phyloP scores from a whole-genome alignment of 2,113 vertebrate genomes.

The Tautogolabrus adspersus region DNA sequence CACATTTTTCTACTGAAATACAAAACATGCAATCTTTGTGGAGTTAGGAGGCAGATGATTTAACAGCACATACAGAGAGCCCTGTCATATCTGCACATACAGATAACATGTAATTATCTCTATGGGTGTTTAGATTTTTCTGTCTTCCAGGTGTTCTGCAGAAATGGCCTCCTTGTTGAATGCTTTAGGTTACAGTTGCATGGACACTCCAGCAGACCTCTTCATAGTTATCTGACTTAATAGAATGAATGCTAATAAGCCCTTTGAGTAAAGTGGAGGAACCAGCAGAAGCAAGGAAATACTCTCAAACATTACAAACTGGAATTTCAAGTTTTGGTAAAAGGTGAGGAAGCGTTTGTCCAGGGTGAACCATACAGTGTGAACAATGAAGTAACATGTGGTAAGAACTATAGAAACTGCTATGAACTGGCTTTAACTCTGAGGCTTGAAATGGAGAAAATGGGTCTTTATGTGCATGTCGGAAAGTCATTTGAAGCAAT shows the following conservation, averaged over 20 bases:
- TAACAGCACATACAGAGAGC: background rate
- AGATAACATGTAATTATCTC: background rate
- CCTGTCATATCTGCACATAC: slow-evolving; percentile 10
- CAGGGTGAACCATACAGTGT: background rate
- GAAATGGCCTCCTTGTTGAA: background rate
- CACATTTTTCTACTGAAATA: background rate
- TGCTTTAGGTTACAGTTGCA: no score
- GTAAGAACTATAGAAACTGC: background rate
- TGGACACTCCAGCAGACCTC: background rate
- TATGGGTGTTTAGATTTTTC: background rate
- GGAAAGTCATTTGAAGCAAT: no score
- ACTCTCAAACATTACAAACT: background rate
- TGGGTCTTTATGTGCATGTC: no score
- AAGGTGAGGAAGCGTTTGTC: background rate
- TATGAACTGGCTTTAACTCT: background rate
- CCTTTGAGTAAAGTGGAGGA: background rate
- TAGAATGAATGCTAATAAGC: background rate
- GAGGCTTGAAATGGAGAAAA: no score
- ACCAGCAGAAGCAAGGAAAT: background rate
- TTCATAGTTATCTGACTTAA: background rate
- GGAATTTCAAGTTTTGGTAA: background rate
- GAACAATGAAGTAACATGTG: no score
- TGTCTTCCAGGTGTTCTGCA: slow-evolving; percentile 38
- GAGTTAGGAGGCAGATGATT: background rate
- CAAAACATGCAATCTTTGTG: background rate